Evolutionary conservation across 2,113 vertebrate species (phyloP), one percentile per base, ranked within the genome.

Genomic region (Climacteris rufus): DNA sequence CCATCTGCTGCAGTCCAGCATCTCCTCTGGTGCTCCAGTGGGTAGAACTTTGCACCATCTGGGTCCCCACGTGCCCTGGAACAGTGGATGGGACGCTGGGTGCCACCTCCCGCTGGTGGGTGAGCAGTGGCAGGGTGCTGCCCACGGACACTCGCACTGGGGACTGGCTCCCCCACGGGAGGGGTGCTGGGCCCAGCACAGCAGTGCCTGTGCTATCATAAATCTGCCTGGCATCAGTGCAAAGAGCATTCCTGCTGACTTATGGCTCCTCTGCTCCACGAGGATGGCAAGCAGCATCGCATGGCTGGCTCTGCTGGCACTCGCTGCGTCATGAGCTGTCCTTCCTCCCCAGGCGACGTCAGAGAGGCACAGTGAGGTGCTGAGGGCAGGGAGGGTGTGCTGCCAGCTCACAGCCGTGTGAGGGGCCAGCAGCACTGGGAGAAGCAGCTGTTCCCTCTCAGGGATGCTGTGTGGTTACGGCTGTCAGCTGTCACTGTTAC

Each of bases 111-210:
- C n/a, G 2, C 6, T 9, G 8, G 9, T 22, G 21, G 3, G 44
- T 44, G 45, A 39, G 6, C 40, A 33, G 40, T 19, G 69, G 49
- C 69, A n/a, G 40, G 3, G 44, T 39, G 37, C 44, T 47, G 45
- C 23, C n/a, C 56, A 3, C 1, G 0, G 66, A 17, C 22, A n/a
- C 40, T 2, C 0, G 0, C 40, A 4, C 22, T 59, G 50, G 28
- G 63, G 50, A 11, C 35, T 57, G 61, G 45, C 35, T 76, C 3
- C 57, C 69, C 72, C 63, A 42, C 1, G 0, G 82, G 28, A 61
- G 25, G 35, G 25, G 59, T 35, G 54, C 89, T 68, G 68, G 54
- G 37, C 9, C 33, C 7, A 2, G 53, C 33, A 7, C 13, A 2
- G 80, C 45, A 17, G 68, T 22, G 76, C 63, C 66, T 69, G 60